Evolutionary conservation across 92 coral and sea anemone species (phyloP).

Genomic region (Palythoa grandiflora): DNA sequence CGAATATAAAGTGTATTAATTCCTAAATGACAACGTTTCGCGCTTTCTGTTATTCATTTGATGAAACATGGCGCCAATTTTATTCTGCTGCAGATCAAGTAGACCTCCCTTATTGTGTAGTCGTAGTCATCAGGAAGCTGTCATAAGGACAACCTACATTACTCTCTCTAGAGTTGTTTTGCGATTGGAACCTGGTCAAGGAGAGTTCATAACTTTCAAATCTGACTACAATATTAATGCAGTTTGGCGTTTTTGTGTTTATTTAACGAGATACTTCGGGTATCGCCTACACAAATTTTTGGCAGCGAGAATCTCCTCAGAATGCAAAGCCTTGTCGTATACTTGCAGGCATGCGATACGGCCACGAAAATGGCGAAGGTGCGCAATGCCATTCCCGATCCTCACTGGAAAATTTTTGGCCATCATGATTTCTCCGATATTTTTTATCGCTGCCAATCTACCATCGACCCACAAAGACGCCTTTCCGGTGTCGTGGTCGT

Average conservation of each 20-base stretch:
- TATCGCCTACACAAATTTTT: conserved; percentile 25
- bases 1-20: too few species aligned
- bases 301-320: conserved; percentile 18
- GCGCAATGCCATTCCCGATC: not conserved
- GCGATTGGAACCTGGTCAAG: too few species aligned
- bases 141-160: too few species aligned
- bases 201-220: too few species aligned
- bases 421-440: not conserved
- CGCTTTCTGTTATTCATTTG: too few species aligned
- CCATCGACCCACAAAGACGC: conserved; percentile 42
- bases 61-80: too few species aligned
- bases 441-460: conserved; percentile 31
- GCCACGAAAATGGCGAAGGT: conserved; percentile 13
- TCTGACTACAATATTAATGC: not conserved
- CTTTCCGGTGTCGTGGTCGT: conserved; percentile 21
- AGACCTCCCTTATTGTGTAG: too few species aligned
- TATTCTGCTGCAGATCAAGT: too few species aligned
- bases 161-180: too few species aligned
- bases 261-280: conserved; percentile 1
- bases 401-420: conserved; percentile 1
- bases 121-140: too few species aligned
- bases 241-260: not conserved
- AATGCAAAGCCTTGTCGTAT: conserved; percentile 35
- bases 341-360: conserved; percentile 44
- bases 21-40: too few species aligned